Evolutionary conservation across 2,797 vertebrate species (phyloP), one percentile per base, ranked within the genome.

Genomic region (Propithecus deckenii): DNA sequence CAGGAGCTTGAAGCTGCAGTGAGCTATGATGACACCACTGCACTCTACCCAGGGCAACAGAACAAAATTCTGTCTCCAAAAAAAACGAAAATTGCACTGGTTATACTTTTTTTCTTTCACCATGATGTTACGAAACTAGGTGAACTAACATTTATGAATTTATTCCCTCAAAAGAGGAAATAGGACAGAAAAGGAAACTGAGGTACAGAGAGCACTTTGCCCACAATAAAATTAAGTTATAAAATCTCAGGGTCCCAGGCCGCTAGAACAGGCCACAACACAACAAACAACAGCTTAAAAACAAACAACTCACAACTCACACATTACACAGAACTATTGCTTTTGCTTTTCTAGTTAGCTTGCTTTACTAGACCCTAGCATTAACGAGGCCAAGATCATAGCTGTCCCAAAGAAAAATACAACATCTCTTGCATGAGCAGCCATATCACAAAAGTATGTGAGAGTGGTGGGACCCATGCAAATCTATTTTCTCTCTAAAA

Each of bases 111-210:
- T 71, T 93, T 79, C 72, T 90, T 93, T 81, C 38, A 63, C 48
- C 50, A 81, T 32, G 32, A 88, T 22, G 13, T 86, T 72, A 50
- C 23, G 22, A 85, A 86, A 89, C 38, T 57, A 86, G 32, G 35
- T 96, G n/a, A 94, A 88, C 35, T 65, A 90, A 74, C 15, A 94
- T n/a, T 90, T 87, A 85, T 38, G 35, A 61, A 80, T 90, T 78
- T 88, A 86, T 43, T 55, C 52, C 94, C 55, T 90, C 48, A 46
- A 86, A 96, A 89, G 69, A 94, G 25, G 38, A 71, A 89, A 76
- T 0, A 79, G n/a, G 59, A 17, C 38, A 79, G 38, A 55, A 83
- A 92, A 92, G 46, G 12, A 67, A 93, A 88, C 22, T 38, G 52
- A 79, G 22, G 25, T n/a, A 74, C 65, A 69, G 23, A 74, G 55